A percentile compares a stretch with the other conserved stretches of the same genome.
phyloP scores from a whole-genome alignment of 2,113 vertebrate genomes.

The Setophaga coronata region DNA sequence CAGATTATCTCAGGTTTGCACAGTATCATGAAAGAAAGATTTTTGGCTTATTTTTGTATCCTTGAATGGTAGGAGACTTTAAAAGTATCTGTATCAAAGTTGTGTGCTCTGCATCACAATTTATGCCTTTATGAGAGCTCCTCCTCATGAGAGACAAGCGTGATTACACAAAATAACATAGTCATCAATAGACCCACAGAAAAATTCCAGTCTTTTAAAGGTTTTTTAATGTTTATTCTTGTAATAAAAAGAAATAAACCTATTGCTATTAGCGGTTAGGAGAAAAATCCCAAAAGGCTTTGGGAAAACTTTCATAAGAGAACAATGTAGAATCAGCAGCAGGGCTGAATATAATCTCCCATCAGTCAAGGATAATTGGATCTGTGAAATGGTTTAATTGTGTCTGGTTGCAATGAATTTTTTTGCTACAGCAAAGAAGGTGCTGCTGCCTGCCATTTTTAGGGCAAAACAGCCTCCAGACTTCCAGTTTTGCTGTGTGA shows the following conservation, averaged over 20 bases:
- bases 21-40: background rate
- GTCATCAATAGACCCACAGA: background rate
- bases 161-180: background rate
- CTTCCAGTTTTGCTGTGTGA: background rate
- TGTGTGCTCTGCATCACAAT: background rate
- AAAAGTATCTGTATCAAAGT: background rate
- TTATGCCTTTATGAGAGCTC: background rate
- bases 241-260: background rate
- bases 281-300: background rate
- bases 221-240: background rate
- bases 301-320: background rate
- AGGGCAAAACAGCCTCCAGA: background rate
- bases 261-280: background rate
- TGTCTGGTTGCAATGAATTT: background rate
- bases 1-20: background rate
- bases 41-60: background rate
- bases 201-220: background rate
- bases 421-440: background rate
- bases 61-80: background rate
- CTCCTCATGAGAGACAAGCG: background rate
- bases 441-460: background rate
- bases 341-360: background rate
- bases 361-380: background rate
- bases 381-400: conserved; percentile 8
- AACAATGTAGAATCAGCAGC: background rate